Evolutionary conservation across 1,140 invertebrate genomes (phyloP), one percentile per base, ranked within the genome.

Genomic region (Gryllus bimaculatus): DNA sequence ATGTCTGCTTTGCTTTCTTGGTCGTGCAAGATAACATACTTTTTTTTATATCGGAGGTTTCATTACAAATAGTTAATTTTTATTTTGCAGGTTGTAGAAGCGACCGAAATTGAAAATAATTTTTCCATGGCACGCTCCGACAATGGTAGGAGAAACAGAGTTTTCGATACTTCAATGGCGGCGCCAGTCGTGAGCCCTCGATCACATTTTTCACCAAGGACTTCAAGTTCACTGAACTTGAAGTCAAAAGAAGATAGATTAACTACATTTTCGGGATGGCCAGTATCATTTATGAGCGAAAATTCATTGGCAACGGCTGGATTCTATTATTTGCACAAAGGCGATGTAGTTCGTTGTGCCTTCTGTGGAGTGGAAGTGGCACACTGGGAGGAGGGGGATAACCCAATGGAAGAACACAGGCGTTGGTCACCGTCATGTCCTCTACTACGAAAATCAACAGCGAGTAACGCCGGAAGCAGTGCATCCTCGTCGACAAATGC

Each of bases 311-410:
- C 94, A 0, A 88, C 89, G 78, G 92, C 93, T 78, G 95, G 95
- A 26, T 96, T 97, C 86, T 97, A 92, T 85, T 95, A 92, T 82
- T 90, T 90, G 6, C 90, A 90, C 39, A 85, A 87, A 48, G 86
- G 88, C 47, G 88, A 89, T 78, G 90, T 93, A 82, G 95, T 96
- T 0, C 91, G 92, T 80, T 98, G 96, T 85, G 92, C 93, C 73
- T 96, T 94, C 85, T 98, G 96, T 85, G 89, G 91, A 73, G 90
- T 95, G 15, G 94, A 95, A 85, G 91, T 97, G 75, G 91, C 92
- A 80, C 87, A 89, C 79, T 98, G 96, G 96, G 90, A 92, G 80
- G 86, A 86, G 79, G 91, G 90, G 13, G 96, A 98, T 87, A 89
- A 92, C 82, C 94, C 95, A 0, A 90, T 92, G 83, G 87, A 87